Base-by-base conservation (phyloP, 2,888 invertebrate genomes). In the Amiota communis region DNA sequence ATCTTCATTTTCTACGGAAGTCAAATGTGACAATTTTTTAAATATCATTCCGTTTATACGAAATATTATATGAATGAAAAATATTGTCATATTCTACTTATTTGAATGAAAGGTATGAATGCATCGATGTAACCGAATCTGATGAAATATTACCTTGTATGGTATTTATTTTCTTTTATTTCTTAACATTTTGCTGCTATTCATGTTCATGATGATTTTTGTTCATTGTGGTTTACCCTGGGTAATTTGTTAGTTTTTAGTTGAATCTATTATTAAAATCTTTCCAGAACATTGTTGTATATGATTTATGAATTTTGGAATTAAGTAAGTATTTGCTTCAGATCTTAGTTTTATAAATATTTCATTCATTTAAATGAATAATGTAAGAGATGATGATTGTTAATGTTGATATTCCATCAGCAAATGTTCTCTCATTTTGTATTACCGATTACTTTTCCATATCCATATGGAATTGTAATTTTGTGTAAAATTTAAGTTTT, bases 201-300 rank as follows among this genome's bases (percentile, higher is more conserved):
- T 65, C 48, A 23, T 65, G 65, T 48, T 65, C 65, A 65, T 65
- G 36, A 65, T 65, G 36, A n/a, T 48, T n/a, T 65, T 48, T 48
- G 8, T 64, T 48, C 48, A 10, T 65, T 65, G 65, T n/a, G 65
- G 65, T 65, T 48, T 17, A 65, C 65, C 65, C 17, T 48, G 3
- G 15, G 17, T 48, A 65, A 65, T 47, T 48, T 65, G 48, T 17
- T 48, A 65, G 48, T 65, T 65, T 65, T 49, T 20, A 6, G 57
- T 59, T 20, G 57, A 59, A 59, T 59, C 57, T 59, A 17, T 59
- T 59, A 59, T 59, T 59, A 17, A 59, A 11, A 59, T 59, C 17
- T 15, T 20, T 51, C 12, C 11, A 11, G 48, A 9, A 48, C 11
- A 48, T 65, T 65, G 46, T 65, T 65, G 49, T 64, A 64, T 64